phyloP scores from a whole-genome alignment of 2,797 vertebrate species.

The Oceanodroma leucorhoa region DNA sequence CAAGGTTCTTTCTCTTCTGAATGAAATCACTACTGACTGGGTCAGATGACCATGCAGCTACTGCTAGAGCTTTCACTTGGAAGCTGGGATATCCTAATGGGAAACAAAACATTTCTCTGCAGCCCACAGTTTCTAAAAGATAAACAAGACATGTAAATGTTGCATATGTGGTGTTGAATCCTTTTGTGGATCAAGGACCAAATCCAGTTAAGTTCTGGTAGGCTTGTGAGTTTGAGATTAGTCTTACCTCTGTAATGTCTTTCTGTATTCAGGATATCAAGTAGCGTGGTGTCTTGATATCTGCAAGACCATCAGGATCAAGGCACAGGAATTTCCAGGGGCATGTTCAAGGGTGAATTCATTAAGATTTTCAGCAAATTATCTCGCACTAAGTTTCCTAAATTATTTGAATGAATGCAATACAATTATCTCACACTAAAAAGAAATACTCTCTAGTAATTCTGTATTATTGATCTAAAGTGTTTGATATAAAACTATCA shows the following conservation, averaged over 20 bases:
- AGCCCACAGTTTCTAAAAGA: background rate
- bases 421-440: background rate
- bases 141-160: background rate
- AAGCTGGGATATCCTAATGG: background rate
- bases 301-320: background rate
- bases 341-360: background rate
- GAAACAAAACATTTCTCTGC: background rate
- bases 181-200: background rate
- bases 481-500: background rate
- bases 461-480: background rate
- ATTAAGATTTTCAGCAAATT: background rate
- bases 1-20: background rate
- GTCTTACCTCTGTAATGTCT: background rate
- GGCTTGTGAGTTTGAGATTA: background rate
- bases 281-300: background rate
- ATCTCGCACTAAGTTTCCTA: background rate
- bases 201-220: background rate
- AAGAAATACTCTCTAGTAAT: background rate
- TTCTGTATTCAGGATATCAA: background rate
- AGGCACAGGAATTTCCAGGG: background rate
- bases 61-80: background rate
- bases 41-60: background rate
- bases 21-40: background rate
- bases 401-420: background rate
- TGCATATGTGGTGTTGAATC: background rate